A percentile compares a stretch with the other conserved stretches of the same genome.
These are phyloP conservation scores for Nematostella vectensis DNA, from an alignment of 92 coral and sea anemone species.

Conservation along the genomic window DNA sequence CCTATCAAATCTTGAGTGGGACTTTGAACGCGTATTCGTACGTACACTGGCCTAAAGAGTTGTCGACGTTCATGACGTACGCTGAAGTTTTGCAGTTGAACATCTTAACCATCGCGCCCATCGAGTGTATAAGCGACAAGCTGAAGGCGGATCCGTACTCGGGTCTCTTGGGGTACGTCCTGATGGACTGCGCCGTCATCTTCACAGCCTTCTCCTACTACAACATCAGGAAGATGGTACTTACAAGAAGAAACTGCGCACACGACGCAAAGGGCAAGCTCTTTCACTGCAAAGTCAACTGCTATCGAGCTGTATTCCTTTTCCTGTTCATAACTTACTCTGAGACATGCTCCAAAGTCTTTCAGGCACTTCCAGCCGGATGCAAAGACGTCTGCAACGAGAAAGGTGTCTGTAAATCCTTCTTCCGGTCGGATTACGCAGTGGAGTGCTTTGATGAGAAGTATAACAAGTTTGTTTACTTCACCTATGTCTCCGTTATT, in stretches of 20 bases:
- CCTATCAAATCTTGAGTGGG: no score
- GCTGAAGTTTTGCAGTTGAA: neutral
- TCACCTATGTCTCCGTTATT: neutral
- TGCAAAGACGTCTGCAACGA: neutral
- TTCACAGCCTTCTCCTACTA: no score
- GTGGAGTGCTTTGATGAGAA: conserved; percentile 4
- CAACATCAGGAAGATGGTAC: no score
- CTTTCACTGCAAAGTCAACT: conserved; percentile 3
- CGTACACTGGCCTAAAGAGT: no score
- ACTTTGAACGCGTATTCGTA: no score
- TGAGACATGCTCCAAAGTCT: conserved; percentile 2
- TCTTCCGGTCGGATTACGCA: conserved; percentile 4
- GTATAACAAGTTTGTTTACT: conserved; percentile 2
- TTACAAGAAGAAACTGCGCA: no score
- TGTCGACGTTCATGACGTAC: conserved; percentile 2
- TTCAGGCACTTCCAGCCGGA: conserved; percentile 4
- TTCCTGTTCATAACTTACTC: conserved; percentile 5
- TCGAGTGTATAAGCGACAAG: neutral
- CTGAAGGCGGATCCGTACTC: conserved; percentile 1
- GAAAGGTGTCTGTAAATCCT: conserved; percentile 1
- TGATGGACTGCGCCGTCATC: neutral
- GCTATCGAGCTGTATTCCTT: conserved; percentile 6
- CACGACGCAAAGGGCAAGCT: neutral
- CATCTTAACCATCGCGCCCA: conserved; percentile 6
- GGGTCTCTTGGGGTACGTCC: conserved; percentile 1